phyloP scores from a whole-genome alignment of 2,888 invertebrate species.

The Melieria crassipennis region DNA sequence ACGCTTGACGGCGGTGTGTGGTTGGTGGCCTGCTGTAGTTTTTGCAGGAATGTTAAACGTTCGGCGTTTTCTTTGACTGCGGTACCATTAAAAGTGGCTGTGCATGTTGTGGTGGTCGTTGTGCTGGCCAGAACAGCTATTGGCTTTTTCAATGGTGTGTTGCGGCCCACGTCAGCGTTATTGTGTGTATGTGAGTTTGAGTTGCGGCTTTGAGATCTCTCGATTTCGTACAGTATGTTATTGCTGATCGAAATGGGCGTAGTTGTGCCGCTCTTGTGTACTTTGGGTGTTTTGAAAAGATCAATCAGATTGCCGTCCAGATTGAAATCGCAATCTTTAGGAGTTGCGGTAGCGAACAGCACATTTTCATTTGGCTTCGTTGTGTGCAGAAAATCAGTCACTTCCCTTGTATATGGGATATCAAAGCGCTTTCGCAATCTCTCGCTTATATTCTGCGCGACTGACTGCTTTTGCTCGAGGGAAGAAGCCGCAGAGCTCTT shows the following conservation, averaged over 20 bases:
- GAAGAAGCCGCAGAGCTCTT: constrained; percentile 21
- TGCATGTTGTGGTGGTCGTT: neutral
- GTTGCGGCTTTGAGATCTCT: constrained; percentile 54
- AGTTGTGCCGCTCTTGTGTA: constrained; percentile 34
- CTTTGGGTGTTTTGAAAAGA: neutral
- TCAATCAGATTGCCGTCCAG: neutral
- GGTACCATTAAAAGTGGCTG: neutral
- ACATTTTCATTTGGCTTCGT: neutral
- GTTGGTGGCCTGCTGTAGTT: constrained; percentile 52
- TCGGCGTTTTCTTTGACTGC: constrained; percentile 36
- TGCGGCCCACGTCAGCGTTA: constrained; percentile 6
- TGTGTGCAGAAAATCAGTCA: constrained; percentile 35
- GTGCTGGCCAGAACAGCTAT: constrained; percentile 48
- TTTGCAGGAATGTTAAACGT: constrained; percentile 53
- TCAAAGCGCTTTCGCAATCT: constrained; percentile 20
- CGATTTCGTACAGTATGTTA: constrained; percentile 58
- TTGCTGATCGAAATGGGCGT: constrained; percentile 56
- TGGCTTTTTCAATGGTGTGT: constrained; percentile 49
- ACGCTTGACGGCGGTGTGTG: constrained; percentile 14
- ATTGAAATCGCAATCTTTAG: neutral
- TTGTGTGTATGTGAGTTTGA: constrained; percentile 40
- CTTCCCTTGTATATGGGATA: constrained; percentile 24
- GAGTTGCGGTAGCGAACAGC: neutral
- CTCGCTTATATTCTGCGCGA: neutral
- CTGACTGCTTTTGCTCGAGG: constrained; percentile 14